Base-by-base conservation (phyloP, 2,797 vertebrate species). In the Antennarius maculatus region DNA sequence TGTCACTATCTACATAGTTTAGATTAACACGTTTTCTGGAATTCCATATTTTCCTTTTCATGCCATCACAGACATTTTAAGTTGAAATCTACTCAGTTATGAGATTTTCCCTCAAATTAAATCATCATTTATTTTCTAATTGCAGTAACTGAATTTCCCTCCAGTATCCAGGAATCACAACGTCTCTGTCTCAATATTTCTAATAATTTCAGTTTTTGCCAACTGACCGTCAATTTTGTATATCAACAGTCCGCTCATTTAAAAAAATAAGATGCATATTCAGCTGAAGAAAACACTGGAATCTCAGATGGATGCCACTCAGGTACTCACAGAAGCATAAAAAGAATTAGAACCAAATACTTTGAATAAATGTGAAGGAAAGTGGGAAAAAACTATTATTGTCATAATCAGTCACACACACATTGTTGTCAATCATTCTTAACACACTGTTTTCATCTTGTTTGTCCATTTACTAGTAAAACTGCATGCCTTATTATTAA, bases 161-260 rank as follows among this genome's bases (percentile, higher is more conserved):
- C 17, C 59, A 67, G 73, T 76, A 69, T 51, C 18, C 31, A 12
- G 72, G 58, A 75, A 71, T 55, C 58, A 66, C 59, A 56, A 54
- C 37, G 58, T 64, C 27, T 64, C 34, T 51, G 28, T 34, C 41
- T 61, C 56, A 71, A 62, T 43, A 66, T 68, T 70, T 83, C 51
- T 42, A 80, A 68, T 74, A 71, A 67, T 39, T 68, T 41, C 34
- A 17, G 41, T n/a, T 31, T 66, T 74, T 54, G 28, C 63, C 39
- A 34, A 15, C 55, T 68, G 56, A 61, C 53, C 63, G 50, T 61
- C 71, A 52, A 58, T 45, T 45, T 52, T 63, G 52, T 27, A 54
- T 64, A 5, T 82, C 69, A 77, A 53, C 54, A 10, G 41, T 34
- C 39, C 41, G 45, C 49, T 67, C 69, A 63, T 66, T 66, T 47